phyloP scores from a whole-genome alignment of 2,113 vertebrate genomes.

The Apeltes quadracus region DNA sequence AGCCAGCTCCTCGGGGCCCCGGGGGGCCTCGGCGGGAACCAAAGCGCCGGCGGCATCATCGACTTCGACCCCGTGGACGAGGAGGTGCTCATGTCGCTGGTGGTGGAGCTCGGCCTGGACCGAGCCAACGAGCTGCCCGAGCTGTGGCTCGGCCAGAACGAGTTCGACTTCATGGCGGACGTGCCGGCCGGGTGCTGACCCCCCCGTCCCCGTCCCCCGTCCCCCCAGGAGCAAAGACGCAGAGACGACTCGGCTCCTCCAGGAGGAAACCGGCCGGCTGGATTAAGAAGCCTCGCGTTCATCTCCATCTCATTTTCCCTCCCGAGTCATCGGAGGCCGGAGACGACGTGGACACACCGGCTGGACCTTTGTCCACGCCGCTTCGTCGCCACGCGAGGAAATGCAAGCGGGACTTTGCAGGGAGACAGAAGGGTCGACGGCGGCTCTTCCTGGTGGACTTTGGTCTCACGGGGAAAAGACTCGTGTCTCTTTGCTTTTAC shows the following conservation, averaged over 20 bases:
- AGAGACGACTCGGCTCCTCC: too few relatives aligned
- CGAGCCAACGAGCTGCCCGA: constrained; percentile 85
- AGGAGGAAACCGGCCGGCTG: too few relatives aligned
- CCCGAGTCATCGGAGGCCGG: too few relatives aligned
- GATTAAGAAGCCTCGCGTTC: too few relatives aligned
- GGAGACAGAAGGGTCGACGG: constrained; percentile 23
- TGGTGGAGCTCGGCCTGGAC: constrained; percentile 87
- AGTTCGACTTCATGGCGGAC: constrained; percentile 86
- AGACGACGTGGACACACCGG: too few relatives aligned
- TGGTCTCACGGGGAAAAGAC: constrained; percentile 57
- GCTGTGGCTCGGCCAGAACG: constrained; percentile 88
- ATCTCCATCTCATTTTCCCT: too few relatives aligned
- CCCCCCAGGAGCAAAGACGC: too few relatives aligned
- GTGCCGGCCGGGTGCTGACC: constrained; percentile 80
- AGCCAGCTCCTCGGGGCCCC: constrained; percentile 64
- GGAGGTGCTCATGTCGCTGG: constrained; percentile 85
- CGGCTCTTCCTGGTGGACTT: constrained; percentile 56
- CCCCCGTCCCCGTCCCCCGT: too few relatives aligned
- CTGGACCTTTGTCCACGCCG: too few relatives aligned
- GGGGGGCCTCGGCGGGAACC: constrained; percentile 46
- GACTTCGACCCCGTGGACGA: constrained; percentile 86
- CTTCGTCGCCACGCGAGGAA: too few relatives aligned
- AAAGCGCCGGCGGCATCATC: constrained; percentile 68
- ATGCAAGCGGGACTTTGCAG: too few relatives aligned
- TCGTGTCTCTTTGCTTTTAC: constrained; percentile 47